Evolutionary conservation across 2,797 vertebrate genomes (phyloP).

Genomic region (Phalanger gymnotis): DNA sequence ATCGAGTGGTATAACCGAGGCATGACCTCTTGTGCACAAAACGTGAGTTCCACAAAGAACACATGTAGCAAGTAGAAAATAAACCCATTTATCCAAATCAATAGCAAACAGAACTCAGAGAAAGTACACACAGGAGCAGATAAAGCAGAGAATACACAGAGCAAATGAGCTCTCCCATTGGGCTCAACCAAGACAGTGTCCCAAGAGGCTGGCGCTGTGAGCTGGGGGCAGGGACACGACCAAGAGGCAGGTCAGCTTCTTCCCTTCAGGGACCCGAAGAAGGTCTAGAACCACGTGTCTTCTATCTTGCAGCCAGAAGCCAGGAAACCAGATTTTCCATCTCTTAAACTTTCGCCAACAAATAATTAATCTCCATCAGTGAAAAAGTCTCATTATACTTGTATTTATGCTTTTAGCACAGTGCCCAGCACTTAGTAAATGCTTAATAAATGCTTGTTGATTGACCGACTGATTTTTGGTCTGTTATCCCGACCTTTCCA

Average conservation of each 20-base stretch:
- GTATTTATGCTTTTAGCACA: background rate
- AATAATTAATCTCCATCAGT: background rate
- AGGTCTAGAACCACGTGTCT: too few species aligned
- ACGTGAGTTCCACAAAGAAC: background rate
- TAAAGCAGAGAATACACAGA: background rate
- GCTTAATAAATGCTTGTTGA: background rate
- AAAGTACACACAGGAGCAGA: background rate
- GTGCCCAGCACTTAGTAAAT: background rate
- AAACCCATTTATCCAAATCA: background rate
- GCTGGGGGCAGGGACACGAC: background rate
- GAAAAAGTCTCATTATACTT: background rate
- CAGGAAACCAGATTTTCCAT: background rate
- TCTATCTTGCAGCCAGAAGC: background rate
- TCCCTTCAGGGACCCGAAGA: background rate
- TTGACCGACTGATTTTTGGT: background rate
- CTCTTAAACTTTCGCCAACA: background rate
- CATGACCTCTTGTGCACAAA: background rate
- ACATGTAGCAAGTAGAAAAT: background rate
- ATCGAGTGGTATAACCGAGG: background rate
- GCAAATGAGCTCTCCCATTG: background rate
- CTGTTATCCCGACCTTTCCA: background rate
- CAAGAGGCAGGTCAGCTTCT: background rate
- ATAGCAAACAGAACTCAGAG: background rate
- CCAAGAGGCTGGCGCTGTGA: background rate
- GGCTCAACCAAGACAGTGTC: background rate